Base-by-base conservation (phyloP, 2,113 vertebrate species). In the Anser brachyrhynchus region DNA sequence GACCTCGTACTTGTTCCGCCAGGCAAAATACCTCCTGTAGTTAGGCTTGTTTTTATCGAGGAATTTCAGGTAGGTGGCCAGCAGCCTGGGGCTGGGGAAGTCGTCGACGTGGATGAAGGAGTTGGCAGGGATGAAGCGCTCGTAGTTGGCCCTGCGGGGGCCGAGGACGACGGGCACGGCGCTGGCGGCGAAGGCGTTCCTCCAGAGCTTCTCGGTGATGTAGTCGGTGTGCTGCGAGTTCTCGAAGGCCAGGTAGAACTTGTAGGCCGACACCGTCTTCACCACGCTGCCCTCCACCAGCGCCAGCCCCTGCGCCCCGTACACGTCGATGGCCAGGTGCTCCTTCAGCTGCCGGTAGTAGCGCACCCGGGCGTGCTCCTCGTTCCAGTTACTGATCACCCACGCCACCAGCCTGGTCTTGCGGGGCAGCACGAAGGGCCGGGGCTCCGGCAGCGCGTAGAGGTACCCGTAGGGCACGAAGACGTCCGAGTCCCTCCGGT, bases 161-260 rank as follows among this genome's bases (percentile, higher is more conserved):
- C 99, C 99, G 35, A 99, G 96, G 13, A 99, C 99, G 18, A 99
- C 95, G 0, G 99, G 99, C 25, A 99, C 97, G 0, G 99, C 96
- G 4, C 98, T 98, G 8, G 98, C 98, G 16, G 93, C 71, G 6
- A 99, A 95, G 5, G 99, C 98, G 17, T 99, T 99, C 19, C 96
- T 97, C 99, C 99, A 99, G 69, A 99, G 96, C 84, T 99, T 99
- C 96, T 99, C 99, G 0, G 99, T 99, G 95, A 99, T 99, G 92
- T 99, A 99, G 95, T 99, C 99, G 1, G 97, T 97, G 94, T 99
- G 99, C 95, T 98, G 98, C 0, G 99, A 99, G 97, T 99, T 99
- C 95, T 99, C 99, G 14, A 99, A 99, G 25, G 99, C 98, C 85
- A 99, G 97, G 96, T 99, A 99, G 96, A 99, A 99, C 92, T 98